Evolutionary conservation across 2,888 invertebrate genomes (phyloP), one percentile per base, ranked within the genome.

Genomic region (Drosophila nr. fundita): DNA sequence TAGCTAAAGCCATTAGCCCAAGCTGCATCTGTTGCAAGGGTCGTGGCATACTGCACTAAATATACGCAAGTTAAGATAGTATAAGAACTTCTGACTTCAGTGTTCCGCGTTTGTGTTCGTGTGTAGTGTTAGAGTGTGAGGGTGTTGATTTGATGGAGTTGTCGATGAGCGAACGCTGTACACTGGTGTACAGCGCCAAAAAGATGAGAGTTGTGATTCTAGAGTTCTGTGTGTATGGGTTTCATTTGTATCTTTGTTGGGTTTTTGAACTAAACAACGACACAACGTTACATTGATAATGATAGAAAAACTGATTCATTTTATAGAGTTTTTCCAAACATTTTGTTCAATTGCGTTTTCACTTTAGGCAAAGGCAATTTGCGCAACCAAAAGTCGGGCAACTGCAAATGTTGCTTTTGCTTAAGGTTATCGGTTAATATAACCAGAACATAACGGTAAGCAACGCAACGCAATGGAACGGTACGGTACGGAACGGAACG

Each of bases 201-300:
- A 32, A 52, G 36, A 59, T 77, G 73, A 73, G 21, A 42, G 38
- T 50, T 72, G 32, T 61, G 49, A 36, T 27, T 24, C 36, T 54
- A 54, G 36, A 54, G 54, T 38, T 67, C 42, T 58, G 27, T 27
- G 32, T 54, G 49, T 53, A 24, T 60, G 40, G 50, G n/a, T 52
- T 29, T 54, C 32, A 61, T 10, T 65, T 70, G 68, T 76, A 62
- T 61, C 54, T 73, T 72, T 78, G 60, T 74, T 84, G 52, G 55
- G 36, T 48, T 59, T 76, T 63, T 80, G 71, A 83, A 86, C 87
- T 89, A 87, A 84, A 87, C 82, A 84, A 79, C 89, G 82, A 87
- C 82, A 86, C 84, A 86, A 84, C 82, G 71, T 80, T 84, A 86
- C 87, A 89, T 79, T 76, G 68, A 77, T 68, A 84, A 69, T 74